A percentile compares a stretch with the other conserved stretches of the same genome.
Evolutionary conservation across 2,113 vertebrate species (phyloP).

Genomic region (Neoarius graeffei): DNA sequence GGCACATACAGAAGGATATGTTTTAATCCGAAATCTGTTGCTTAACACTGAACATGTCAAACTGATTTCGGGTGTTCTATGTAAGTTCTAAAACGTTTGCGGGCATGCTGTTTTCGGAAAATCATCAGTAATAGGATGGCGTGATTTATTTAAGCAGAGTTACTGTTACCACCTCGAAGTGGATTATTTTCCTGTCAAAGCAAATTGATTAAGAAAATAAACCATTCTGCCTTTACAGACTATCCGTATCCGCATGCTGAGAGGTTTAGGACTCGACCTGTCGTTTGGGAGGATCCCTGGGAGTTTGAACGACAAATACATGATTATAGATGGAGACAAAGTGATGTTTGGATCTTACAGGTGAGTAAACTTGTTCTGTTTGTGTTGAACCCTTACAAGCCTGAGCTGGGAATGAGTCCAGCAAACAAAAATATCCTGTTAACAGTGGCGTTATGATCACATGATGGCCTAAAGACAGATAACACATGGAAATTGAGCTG

Average conservation of each 20-base stretch:
- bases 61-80: neutral
- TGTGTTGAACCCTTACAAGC: neutral
- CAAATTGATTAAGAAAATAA: neutral
- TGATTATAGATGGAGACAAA: slow-evolving; percentile 94
- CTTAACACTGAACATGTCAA: neutral
- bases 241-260: slow-evolving; percentile 82
- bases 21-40: neutral
- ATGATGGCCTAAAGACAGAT: neutral
- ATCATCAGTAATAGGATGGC: neutral
- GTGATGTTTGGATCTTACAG: slow-evolving; percentile 91
- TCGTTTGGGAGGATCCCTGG: slow-evolving; percentile 84
- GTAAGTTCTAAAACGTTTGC: neutral
- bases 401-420: neutral
- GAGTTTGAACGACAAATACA: slow-evolving; percentile 82
- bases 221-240: slow-evolving; percentile 70
- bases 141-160: neutral
- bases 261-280: slow-evolving; percentile 81
- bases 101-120: neutral
- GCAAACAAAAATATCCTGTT: neutral
- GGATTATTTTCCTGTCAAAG: neutral
- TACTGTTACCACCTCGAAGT: neutral
- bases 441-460: neutral
- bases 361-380: slow-evolving; percentile 54
- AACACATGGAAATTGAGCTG: neutral
- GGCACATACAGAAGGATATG: neutral